These are phyloP conservation scores for Eriosoma lanigerum DNA, from an alignment of 1,140 invertebrate genomes.

Conservation along the genomic window DNA sequence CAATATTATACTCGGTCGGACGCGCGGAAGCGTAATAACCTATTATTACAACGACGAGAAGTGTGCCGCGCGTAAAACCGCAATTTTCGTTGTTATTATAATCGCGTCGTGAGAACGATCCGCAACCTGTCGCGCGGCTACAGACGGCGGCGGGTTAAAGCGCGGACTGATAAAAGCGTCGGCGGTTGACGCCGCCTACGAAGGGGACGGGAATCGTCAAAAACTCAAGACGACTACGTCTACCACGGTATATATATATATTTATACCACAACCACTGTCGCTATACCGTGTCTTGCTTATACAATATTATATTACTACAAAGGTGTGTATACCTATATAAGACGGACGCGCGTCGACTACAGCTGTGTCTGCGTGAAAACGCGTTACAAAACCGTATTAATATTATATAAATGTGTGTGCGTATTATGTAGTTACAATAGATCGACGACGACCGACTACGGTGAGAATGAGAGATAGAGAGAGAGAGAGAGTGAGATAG, in stretches of 20 bases:
- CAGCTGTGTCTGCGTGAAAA: neutral
- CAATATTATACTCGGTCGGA: too few relatives aligned
- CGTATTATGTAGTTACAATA: too few relatives aligned
- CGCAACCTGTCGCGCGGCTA: slow-evolving; percentile 21
- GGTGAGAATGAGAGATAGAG: too few relatives aligned
- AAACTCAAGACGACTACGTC: neutral
- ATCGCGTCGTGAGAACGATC: slow-evolving; percentile 46
- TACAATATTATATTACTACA: neutral
- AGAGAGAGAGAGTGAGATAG: too few relatives aligned
- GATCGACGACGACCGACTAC: neutral
- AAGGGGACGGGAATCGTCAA: neutral
- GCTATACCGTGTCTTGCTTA: neutral
- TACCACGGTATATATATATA: neutral
- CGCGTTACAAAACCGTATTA: neutral
- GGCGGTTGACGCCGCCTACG: neutral
- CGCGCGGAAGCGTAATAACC: neutral
- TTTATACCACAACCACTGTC: too few relatives aligned
- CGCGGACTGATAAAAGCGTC: neutral
- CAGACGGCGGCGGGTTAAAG: neutral
- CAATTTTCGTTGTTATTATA: slow-evolving; percentile 47
- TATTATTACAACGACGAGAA: neutral
- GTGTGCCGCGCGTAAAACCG: slow-evolving; percentile 8
- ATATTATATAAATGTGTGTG: too few relatives aligned
- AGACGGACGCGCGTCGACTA: neutral
- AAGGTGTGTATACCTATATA: too few relatives aligned